Conservation (phyloP, 2,888 invertebrate genomes). For the Athalia cordata region DNA sequence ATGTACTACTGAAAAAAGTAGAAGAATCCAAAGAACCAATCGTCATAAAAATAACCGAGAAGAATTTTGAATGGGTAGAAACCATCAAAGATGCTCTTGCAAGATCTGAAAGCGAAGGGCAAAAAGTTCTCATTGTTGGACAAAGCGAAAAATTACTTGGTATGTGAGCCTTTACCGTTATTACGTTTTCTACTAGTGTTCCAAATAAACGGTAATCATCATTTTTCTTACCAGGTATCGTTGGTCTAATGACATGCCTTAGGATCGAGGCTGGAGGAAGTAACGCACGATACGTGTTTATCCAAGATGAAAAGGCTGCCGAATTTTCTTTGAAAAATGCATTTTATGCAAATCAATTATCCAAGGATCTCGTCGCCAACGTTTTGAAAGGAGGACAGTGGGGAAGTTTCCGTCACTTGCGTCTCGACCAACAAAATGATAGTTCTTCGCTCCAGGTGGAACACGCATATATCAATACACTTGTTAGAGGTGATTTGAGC, state of each 20-base stretch:
- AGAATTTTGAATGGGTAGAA: slow-evolving; percentile 88
- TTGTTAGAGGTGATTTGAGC: slow-evolving; percentile 94
- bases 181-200: neutral
- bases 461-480: slow-evolving; percentile 96
- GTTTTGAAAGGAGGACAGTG: slow-evolving; percentile 87
- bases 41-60: slow-evolving; percentile 82
- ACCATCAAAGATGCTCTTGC: slow-evolving; percentile 84
- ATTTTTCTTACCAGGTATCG: slow-evolving; percentile 78
- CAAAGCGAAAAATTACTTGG: slow-evolving; percentile 78
- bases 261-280: slow-evolving; percentile 90
- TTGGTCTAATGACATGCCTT: slow-evolving; percentile 94
- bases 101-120: slow-evolving; percentile 77
- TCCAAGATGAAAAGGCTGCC: slow-evolving; percentile 79
- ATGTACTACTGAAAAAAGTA: slow-evolving; percentile 81
- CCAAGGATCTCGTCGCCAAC: slow-evolving; percentile 89
- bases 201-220: neutral
- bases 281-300: slow-evolving; percentile 83
- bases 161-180: slow-evolving; percentile 29
- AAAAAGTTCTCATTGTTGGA: slow-evolving; percentile 82
- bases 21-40: slow-evolving; percentile 70
- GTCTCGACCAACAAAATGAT: slow-evolving; percentile 75
- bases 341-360: slow-evolving; percentile 80
- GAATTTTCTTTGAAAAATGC: slow-evolving; percentile 78
- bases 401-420: slow-evolving; percentile 92
- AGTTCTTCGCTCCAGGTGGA: slow-evolving; percentile 80